A percentile compares a stretch with the other conserved stretches of the same genome.
Conservation (phyloP, 2,888 invertebrate genomes). For the Cataglyphis altisquamis region DNA sequence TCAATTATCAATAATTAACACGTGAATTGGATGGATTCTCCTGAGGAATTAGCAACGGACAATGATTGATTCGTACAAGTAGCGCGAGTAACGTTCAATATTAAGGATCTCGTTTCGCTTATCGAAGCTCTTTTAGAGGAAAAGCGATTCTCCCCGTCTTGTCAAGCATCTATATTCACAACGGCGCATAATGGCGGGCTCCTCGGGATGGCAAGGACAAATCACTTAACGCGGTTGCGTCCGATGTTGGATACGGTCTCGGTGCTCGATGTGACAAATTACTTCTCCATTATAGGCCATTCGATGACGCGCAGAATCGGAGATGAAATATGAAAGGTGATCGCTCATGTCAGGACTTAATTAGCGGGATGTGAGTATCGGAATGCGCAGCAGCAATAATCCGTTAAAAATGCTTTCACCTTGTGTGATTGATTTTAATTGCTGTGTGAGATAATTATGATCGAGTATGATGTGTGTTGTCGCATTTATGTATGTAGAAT, state of each 20-base stretch:
- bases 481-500: not conserved
- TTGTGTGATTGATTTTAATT: constrained; percentile 36
- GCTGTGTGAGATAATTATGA: constrained; percentile 22
- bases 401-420: not conserved
- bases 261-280: constrained; percentile 79
- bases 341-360: constrained; percentile 50
- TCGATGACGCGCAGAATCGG: constrained; percentile 60
- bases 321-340: constrained; percentile 69
- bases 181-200: constrained; percentile 71
- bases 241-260: constrained; percentile 4
- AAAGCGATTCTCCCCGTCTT: constrained; percentile 54
- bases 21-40: not conserved
- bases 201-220: constrained; percentile 80
- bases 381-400: not conserved
- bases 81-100: constrained; percentile 52
- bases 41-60: not conserved
- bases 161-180: constrained; percentile 70
- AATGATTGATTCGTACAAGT: constrained; percentile 68
- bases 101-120: constrained; percentile 57
- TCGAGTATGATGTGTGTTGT: not conserved
- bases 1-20: not conserved
- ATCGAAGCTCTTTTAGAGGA: constrained; percentile 54
- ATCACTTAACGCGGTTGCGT: constrained; percentile 80
- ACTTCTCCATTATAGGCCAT: constrained; percentile 75
- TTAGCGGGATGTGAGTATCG: constrained; percentile 52